phyloP scores from a whole-genome alignment of 1,140 invertebrate species.

The Zaprionus capensis region DNA sequence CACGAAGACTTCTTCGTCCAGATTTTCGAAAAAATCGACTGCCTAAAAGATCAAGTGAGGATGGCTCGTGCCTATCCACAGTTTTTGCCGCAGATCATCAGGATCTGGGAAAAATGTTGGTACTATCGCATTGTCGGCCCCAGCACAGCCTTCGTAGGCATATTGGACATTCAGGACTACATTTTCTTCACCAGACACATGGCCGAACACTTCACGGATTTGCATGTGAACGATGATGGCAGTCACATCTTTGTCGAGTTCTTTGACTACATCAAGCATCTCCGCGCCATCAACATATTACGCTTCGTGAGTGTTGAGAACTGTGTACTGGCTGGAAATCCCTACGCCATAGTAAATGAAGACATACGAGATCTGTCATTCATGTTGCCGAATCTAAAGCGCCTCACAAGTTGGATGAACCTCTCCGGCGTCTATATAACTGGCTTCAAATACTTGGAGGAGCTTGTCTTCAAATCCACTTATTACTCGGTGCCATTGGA shows the following conservation, averaged over 20 bases:
- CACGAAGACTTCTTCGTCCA: slow-evolving; percentile 70
- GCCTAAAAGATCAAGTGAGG: slow-evolving; percentile 60
- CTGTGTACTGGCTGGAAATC: slow-evolving; percentile 58
- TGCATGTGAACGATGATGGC: slow-evolving; percentile 69
- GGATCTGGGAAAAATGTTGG: slow-evolving; percentile 51
- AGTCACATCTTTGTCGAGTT: slow-evolving; percentile 63
- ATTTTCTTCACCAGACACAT: slow-evolving; percentile 73
- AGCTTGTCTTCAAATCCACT: slow-evolving; percentile 60
- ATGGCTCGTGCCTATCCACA: slow-evolving; percentile 73
- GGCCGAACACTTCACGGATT: slow-evolving; percentile 53
- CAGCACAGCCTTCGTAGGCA: slow-evolving; percentile 52
- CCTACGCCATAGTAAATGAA: slow-evolving; percentile 54
- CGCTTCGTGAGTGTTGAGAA: slow-evolving; percentile 52
- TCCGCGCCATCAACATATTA: slow-evolving; percentile 61
- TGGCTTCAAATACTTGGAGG: slow-evolving; percentile 57
- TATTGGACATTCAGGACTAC: slow-evolving; percentile 70
- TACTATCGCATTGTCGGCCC: slow-evolving; percentile 56
- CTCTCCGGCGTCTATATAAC: slow-evolving; percentile 55
- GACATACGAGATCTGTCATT: slow-evolving; percentile 57
- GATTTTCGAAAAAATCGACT: slow-evolving; percentile 68
- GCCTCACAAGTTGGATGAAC: slow-evolving; percentile 68
- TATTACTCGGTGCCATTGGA: slow-evolving; percentile 67
- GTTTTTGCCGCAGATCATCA: slow-evolving; percentile 55
- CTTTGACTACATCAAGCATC: slow-evolving; percentile 63
- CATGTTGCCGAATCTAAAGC: slow-evolving; percentile 63